Evolutionary conservation across 2,888 invertebrate genomes (phyloP).

Genomic region (Apomyelois bistriatella): DNA sequence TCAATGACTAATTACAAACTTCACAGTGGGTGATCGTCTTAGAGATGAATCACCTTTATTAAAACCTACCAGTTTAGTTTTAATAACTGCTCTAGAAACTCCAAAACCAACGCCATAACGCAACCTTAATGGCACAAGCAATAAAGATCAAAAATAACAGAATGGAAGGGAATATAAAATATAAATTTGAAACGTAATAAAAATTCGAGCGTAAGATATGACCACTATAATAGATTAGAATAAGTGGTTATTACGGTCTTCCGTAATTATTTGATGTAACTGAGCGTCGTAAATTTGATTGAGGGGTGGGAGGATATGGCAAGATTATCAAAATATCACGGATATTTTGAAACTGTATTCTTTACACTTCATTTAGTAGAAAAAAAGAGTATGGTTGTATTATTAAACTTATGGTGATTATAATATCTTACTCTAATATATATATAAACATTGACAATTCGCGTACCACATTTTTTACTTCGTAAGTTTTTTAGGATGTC

Average conservation of each 20-base stretch:
- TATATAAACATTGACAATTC: too few species aligned
- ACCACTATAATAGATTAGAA: slow-evolving; percentile 9
- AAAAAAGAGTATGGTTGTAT: too few species aligned
- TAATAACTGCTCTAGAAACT: neutral
- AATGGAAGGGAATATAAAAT: neutral
- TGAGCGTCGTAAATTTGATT: neutral
- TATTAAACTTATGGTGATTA: too few species aligned
- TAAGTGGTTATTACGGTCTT: slow-evolving; percentile 9
- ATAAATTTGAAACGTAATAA: slow-evolving; percentile 6
- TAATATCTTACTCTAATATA: too few species aligned
- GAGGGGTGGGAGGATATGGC: neutral
- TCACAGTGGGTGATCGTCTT: slow-evolving; percentile 7
- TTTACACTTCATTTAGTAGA: neutral
- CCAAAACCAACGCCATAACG: neutral
- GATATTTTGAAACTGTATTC: neutral
- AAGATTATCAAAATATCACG: neutral
- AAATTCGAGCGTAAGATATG: slow-evolving; percentile 4
- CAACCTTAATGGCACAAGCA: neutral
- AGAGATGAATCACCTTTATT: slow-evolving; percentile 2
- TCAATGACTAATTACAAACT: neutral
- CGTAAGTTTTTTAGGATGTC: too few species aligned
- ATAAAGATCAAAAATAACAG: slow-evolving; percentile 2
- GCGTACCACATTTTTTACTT: too few species aligned
- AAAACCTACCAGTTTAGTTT: neutral
- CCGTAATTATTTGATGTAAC: slow-evolving; percentile 12